Percentiles rank a stretch among this genome's conserved stretches.
Evolutionary conservation across 2,113 vertebrate species (phyloP).

Genomic region (Aramus guarauna): DNA sequence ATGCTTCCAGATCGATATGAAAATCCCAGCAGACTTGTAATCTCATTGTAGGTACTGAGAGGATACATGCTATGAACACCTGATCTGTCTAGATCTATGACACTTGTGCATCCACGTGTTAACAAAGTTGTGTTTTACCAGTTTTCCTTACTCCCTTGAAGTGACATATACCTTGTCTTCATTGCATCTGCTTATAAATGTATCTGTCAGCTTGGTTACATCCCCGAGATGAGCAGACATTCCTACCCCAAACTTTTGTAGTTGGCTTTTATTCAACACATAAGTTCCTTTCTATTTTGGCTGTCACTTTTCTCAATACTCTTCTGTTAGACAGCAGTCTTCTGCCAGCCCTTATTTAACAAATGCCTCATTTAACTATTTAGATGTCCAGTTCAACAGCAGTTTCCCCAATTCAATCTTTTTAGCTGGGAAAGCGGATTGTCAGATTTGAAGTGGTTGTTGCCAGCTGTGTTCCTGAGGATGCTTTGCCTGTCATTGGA

Average conservation of each 20-base stretch:
- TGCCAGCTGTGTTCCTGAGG: neutral
- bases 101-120: neutral
- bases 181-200: neutral
- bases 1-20: fast-evolving
- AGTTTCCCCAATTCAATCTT: fast-evolving
- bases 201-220: neutral
- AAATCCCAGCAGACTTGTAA: neutral
- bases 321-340: neutral
- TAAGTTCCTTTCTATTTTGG: neutral
- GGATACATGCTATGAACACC: neutral
- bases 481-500: constrained; percentile 30
- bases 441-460: too few species aligned
- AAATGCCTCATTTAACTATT: neutral
- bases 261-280: neutral
- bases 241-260: neutral
- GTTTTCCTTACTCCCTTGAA: neutral
- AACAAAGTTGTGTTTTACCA: neutral
- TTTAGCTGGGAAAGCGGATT: fast-evolving
- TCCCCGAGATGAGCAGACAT: neutral
- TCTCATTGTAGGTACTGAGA: neutral
- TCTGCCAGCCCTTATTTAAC: neutral
- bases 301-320: neutral
- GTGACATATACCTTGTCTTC: neutral
- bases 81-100: neutral
- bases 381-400: fast-evolving